Evolutionary conservation across 1,140 invertebrate genomes (phyloP).

Genomic region (Platorchestia sp.): DNA sequence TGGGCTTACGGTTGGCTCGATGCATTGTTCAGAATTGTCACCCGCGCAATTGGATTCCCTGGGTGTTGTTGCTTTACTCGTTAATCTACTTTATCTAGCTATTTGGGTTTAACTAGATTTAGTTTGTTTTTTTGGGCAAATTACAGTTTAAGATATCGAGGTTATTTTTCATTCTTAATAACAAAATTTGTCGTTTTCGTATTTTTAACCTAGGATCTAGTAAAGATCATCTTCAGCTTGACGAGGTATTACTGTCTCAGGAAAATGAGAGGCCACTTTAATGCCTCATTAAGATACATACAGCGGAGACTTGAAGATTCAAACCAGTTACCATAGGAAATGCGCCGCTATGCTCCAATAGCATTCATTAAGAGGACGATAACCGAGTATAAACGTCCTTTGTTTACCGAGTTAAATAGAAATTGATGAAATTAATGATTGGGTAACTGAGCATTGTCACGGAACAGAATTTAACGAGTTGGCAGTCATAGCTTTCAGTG

Average conservation of each 20-base stretch:
- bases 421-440: not conserved
- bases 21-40: not conserved
- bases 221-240: no score
- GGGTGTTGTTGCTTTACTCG: not conserved
- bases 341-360: no score
- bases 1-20: not conserved
- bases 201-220: no score
- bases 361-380: not conserved
- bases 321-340: not conserved
- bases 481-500: no score
- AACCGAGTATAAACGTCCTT: not conserved
- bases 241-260: not conserved
- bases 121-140: not conserved
- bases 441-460: not conserved
- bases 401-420: not conserved
- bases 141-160: not conserved
- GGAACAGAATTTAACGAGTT: not conserved
- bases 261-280: not conserved
- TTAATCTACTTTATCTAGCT: not conserved
- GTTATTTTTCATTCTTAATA: not conserved
- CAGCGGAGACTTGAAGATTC: not conserved
- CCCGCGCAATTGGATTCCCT: not conserved
- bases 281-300: no score
- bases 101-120: not conserved
- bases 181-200: no score